These are phyloP conservation scores for Hiodon tergisus DNA, from an alignment of 2,113 vertebrate species.

Conservation along the genomic window DNA sequence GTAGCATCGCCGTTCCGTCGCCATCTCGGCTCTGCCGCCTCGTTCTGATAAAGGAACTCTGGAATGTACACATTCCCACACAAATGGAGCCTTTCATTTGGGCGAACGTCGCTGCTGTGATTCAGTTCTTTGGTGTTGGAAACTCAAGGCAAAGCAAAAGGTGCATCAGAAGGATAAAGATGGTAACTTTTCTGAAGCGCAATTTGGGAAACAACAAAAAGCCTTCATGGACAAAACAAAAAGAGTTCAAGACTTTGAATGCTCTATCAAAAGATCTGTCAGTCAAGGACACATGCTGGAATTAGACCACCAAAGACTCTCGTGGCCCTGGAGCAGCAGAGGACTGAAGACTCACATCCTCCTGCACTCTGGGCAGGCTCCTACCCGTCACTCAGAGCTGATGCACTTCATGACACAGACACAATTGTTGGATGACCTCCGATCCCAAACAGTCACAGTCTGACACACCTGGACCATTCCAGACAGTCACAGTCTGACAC, in stretches of 20 bases:
- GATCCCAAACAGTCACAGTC: too few species aligned
- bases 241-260: background rate
- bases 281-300: background rate
- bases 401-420: too few species aligned
- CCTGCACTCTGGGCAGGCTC: too few species aligned
- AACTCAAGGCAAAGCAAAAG: background rate
- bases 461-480: too few species aligned
- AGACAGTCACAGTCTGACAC: too few species aligned
- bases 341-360: background rate
- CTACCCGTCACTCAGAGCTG: too few species aligned
- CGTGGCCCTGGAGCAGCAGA: background rate
- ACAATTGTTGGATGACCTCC: too few species aligned
- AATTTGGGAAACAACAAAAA: too few species aligned
- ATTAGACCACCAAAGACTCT: too few species aligned
- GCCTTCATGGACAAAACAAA: too few species aligned
- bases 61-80: background rate
- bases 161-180: background rate
- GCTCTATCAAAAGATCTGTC: background rate
- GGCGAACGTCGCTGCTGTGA: constrained; percentile 11
- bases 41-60: constrained; percentile 9
- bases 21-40: background rate
- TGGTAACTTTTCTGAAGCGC: background rate
- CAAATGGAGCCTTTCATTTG: background rate
- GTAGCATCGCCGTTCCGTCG: constrained; percentile 23
- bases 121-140: background rate